phyloP scores from a whole-genome alignment of 1,140 invertebrate species.

The Nylanderia fulva region DNA sequence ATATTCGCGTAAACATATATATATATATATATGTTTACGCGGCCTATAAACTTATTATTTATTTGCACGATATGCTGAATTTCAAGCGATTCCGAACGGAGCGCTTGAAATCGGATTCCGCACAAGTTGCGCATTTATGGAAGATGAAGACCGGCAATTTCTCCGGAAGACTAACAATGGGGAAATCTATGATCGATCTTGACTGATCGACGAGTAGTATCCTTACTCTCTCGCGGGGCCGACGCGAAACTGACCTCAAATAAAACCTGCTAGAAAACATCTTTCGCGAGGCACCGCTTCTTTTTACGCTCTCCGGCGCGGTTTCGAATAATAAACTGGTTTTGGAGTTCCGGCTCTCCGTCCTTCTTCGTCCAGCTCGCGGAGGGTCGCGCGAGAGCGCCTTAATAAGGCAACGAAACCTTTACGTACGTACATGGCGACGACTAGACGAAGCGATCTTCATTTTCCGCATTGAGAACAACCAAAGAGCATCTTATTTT shows the following conservation, averaged over 20 bases:
- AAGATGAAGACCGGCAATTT: constrained; percentile 40
- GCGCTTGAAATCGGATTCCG: neutral
- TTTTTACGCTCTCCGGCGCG: constrained; percentile 50
- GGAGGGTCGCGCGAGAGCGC: constrained; percentile 36
- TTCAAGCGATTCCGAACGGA: constrained; percentile 17
- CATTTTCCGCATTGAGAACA: neutral
- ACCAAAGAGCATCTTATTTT: constrained; percentile 28
- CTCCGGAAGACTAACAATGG: constrained; percentile 41
- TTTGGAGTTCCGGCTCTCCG: constrained; percentile 80
- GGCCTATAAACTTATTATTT: constrained; percentile 30
- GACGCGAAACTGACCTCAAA: constrained; percentile 59
- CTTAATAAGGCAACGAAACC: constrained; percentile 81
- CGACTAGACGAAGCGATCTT: constrained; percentile 67
- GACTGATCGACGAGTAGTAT: neutral
- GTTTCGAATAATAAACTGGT: constrained; percentile 76
- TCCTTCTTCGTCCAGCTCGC: constrained; percentile 71
- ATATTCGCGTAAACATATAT: too few relatives aligned
- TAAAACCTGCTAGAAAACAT: constrained; percentile 69
- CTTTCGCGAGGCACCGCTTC: constrained; percentile 43
- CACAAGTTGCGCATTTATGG: constrained; percentile 35
- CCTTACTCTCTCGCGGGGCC: constrained; percentile 4
- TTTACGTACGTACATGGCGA: constrained; percentile 75
- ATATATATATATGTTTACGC: constrained; percentile 8
- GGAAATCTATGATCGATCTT: constrained; percentile 7
- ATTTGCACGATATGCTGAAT: constrained; percentile 4